Evolutionary conservation across 2,113 vertebrate species (phyloP).

Genomic region (Hippocampus barbouri): DNA sequence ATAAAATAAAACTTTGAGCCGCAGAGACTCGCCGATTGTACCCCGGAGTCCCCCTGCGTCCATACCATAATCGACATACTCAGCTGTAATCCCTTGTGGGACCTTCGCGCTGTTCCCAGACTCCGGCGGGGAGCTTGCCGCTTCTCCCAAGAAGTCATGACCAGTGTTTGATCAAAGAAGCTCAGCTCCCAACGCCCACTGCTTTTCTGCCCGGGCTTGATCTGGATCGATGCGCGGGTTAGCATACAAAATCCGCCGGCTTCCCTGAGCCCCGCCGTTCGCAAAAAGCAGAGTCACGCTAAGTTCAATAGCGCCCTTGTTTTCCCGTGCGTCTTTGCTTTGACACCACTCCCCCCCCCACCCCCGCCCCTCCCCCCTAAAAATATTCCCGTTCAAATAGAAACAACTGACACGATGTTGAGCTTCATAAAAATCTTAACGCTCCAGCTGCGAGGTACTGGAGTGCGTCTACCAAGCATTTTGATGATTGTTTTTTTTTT

Average conservation of each 20-base stretch:
- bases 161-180: slow-evolving; percentile 70
- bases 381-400: not conserved
- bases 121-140: slow-evolving; percentile 59
- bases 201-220: slow-evolving; percentile 61
- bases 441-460: not conserved
- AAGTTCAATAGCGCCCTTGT: slow-evolving; percentile 51
- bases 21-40: slow-evolving; percentile 38
- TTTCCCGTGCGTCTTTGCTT: slow-evolving; percentile 15
- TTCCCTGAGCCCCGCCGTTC: slow-evolving; percentile 47
- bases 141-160: slow-evolving; percentile 64
- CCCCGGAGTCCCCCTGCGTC: slow-evolving; percentile 47
- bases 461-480: slow-evolving; percentile 14
- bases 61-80: slow-evolving; percentile 62
- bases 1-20: slow-evolving; percentile 27
- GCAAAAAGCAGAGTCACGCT: slow-evolving; percentile 51
- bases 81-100: slow-evolving; percentile 57
- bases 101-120: slow-evolving; percentile 56
- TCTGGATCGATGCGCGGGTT: slow-evolving; percentile 67
- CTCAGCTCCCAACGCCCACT: slow-evolving; percentile 60
- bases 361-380: not conserved
- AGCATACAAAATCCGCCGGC: slow-evolving; percentile 59
- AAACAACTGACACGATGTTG: not conserved
- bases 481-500: slow-evolving; percentile 54
- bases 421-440: slow-evolving; percentile 5
- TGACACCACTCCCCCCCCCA: not conserved